phyloP scores from a whole-genome alignment of 2,113 vertebrate genomes.

The Uropsilus gracilis region DNA sequence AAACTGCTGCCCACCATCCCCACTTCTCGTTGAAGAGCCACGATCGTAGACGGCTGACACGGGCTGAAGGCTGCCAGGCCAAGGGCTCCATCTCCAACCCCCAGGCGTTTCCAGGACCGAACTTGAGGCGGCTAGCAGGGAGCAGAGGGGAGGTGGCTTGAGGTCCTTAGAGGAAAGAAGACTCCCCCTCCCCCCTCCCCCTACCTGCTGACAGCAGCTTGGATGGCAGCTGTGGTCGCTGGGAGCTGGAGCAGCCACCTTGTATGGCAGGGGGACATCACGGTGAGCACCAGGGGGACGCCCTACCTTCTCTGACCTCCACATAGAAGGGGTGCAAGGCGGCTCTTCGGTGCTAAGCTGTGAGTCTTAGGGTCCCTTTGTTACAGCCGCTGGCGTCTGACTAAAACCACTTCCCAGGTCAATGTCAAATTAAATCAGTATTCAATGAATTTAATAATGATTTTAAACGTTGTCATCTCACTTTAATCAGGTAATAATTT shows the following conservation, averaged over 20 bases:
- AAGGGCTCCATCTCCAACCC: neutral
- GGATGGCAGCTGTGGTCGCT: fast-evolving
- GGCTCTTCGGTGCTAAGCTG: neutral
- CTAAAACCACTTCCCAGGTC: too few relatives aligned
- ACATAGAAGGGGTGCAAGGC: neutral
- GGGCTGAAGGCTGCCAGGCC: neutral
- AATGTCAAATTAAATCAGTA: too few relatives aligned
- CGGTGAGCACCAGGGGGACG: fast-evolving
- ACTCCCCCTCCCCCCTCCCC: neutral
- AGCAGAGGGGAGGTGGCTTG: neutral
- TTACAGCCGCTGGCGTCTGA: neutral
- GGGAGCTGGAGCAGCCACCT: neutral
- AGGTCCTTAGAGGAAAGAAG: neutral
- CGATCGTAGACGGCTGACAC: fast-evolving
- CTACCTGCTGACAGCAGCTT: neutral
- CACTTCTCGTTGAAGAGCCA: neutral
- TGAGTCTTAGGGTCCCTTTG: neutral
- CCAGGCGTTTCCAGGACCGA: neutral
- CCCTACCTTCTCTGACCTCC: neutral
- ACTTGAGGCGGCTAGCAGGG: neutral
- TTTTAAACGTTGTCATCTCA: neutral
- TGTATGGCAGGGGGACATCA: too few relatives aligned
- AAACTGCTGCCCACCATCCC: neutral
- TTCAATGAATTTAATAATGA: too few relatives aligned
- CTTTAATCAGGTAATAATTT: too few relatives aligned